Evolutionary conservation across 2,113 vertebrate genomes (phyloP).

Genomic region (Actinemys pallida): DNA sequence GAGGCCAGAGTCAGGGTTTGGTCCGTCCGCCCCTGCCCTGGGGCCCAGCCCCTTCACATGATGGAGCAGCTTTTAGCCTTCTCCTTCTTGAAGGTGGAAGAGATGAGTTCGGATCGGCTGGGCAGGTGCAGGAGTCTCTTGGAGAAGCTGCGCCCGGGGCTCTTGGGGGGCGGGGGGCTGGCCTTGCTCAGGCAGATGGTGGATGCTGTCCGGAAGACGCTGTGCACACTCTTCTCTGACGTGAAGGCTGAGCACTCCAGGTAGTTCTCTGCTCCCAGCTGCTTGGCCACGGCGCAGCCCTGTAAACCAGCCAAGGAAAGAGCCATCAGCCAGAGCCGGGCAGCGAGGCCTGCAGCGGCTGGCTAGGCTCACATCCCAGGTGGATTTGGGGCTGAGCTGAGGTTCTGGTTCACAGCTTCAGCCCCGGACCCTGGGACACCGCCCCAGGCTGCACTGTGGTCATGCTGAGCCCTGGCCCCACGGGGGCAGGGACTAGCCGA

Average conservation of each 20-base stretch:
- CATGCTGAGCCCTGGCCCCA: too few species aligned
- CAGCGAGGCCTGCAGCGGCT: neutral
- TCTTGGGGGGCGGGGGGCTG: slow-evolving; percentile 75
- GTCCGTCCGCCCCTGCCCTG: neutral
- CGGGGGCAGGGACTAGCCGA: too few species aligned
- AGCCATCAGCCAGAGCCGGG: accelerated
- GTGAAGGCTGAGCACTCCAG: slow-evolving; percentile 96
- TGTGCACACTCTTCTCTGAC: slow-evolving; percentile 95
- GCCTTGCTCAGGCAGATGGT: slow-evolving; percentile 87
- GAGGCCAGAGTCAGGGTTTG: neutral
- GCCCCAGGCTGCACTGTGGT: too few species aligned
- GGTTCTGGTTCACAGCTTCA: neutral
- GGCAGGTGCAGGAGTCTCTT: slow-evolving; percentile 93
- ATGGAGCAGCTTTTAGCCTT: slow-evolving; percentile 93
- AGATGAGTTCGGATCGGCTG: slow-evolving; percentile 90
- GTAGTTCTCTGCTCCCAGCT: slow-evolving; percentile 91
- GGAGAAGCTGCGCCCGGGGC: slow-evolving; percentile 88
- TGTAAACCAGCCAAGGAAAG: neutral
- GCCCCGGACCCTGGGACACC: accelerated
- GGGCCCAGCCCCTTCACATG: slow-evolving; percentile 85
- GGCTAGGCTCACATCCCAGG: neutral
- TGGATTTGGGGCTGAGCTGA: neutral
- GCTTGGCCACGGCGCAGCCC: slow-evolving; percentile 90
- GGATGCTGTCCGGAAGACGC: slow-evolving; percentile 90
- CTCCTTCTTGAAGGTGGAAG: slow-evolving; percentile 92